Evolutionary conservation across 2,113 vertebrate genomes (phyloP), one percentile per base, ranked within the genome.

Genomic region (Pseudorasbora parva): DNA sequence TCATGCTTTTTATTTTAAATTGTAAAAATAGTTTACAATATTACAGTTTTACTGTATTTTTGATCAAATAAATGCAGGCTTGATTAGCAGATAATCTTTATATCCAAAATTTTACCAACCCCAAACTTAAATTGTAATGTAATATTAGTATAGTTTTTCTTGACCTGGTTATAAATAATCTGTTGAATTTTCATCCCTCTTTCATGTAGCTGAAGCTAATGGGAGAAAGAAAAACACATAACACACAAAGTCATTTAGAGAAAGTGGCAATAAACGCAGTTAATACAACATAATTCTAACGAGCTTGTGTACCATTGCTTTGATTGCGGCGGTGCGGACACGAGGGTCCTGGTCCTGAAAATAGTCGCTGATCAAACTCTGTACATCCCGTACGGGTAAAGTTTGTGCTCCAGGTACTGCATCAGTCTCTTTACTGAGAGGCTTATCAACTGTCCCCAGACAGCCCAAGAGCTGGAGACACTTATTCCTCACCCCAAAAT

Each of bases 331-430:
- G 0, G 97, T 98, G 82, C 98, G 95, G 8, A 98, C 98, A 54
- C 97, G 94, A 33, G 98, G 96, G 56, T 99, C 98, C 90, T 99
- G 98, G 91, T 99, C 98, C 62, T 85, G 93, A 73, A 99, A 99
- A 88, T 97, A 96, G 86, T 98, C 97, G 5, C 97, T 97, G 89
- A 99, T 97, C 86, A 98, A 95, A 86, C 94, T 96, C 92, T 98
- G 98, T 11, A 97, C 95, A 4, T 99, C 98, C 91, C 92, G 95
- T 68, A 89, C 1, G 10, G 81, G 72, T 7, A 71, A 9, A 0
- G 12, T 27, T 47, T 83, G 68, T n/a, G 75, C 12, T 17, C 60
- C 84, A 0, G 84, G 15, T 47, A 47, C 59, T 0, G 77, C 93
- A 81, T 98, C 97, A 4, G 11, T 60, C 86, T 98, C 97, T 87